Evolutionary conservation across 2,888 invertebrate species (phyloP), one percentile per base, ranked within the genome.

Genomic region (Beris chalybata): DNA sequence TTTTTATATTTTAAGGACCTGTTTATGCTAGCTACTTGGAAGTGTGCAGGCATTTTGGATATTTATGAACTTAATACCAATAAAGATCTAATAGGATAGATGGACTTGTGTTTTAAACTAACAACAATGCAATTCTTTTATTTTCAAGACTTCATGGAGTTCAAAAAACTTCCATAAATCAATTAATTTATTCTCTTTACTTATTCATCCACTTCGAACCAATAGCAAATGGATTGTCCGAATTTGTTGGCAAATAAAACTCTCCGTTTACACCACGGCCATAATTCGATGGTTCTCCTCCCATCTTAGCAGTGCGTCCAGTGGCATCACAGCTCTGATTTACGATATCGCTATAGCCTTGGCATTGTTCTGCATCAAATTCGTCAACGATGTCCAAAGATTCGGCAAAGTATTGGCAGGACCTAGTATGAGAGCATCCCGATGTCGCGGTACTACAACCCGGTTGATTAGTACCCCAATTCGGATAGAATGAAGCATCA

Each of bases 401-500:
- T 74, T 84, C 84, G 2, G 79, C 78, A 67, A 77, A 83, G 70
- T 81, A 83, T 38, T 72, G 22, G 54, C 79, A 79, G 1, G 83
- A 74, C 48, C 83, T 76, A 2, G 71, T 70, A 72, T 84, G 84
- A 3, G 83, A 73, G 71, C 84, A 84, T 13, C 72, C 56, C 54
- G 77, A 78, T 66, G 74, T 71, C 13, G 77, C n/a, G 74, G 78
- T 79, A 67, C 74, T 66, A 79, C 83, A 84, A 76, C 83, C 82
- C 71, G 81, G 77, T 79, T 85, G 85, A 75, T 81, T 78, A 77
- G 83, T 83, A 74, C 82, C 79, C 70, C 79, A 79, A 80, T 82
- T 84, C 75, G 82, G 83, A 80, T 83, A 84, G 77, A 84, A 82
- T 75, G 81, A 79, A 74, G 81, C 81, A 74, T 79, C 78, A n/a